Base-by-base conservation (phyloP, 1,140 invertebrate genomes). In the Dinothrombium tinctorium region DNA sequence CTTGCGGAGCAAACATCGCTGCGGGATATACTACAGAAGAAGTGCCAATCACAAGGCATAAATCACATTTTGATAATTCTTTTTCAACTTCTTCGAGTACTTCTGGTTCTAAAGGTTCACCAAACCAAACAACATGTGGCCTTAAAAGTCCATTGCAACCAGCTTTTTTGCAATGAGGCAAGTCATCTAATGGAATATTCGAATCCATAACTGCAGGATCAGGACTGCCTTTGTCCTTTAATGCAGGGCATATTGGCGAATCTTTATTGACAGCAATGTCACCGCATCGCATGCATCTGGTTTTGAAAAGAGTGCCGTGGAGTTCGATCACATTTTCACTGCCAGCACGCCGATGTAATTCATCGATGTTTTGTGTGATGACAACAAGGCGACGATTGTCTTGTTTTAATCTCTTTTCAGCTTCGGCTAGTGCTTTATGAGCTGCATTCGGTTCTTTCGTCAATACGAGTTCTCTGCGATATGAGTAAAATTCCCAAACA, bases 341-440 rank as follows among this genome's bases (percentile, higher is more conserved):
- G 8, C 84, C 87, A 21, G 89, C 89, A 61, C 89, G 90, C 12
- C 63, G 61, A 59, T 96, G 89, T 7, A 98, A 61, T 42, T 72
- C 69, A 56, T 98, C 90, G 2, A 96, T 87, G 69, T 98, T 98
- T 59, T 96, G 90, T 2, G 90, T 96, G 4, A 96, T 72, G 2
- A 86, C 62, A 24, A 66, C 69, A 39, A 80, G 32, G 33, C 56
- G 58, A 48, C 69, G 67, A 2, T 68, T 69, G 50, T 72, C 58
- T 19, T 59, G 52, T 46, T 57, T 51, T 8, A 72, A 59, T 49
- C 64, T 60, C 33, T 67, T 60, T 62, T 87, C 76, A 61, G 69
- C 75, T 45, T 73, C 63, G 17, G 79, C 76, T 47, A 89, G 72
- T 4, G 78, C 73, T 43, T 63, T 57, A 53, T 87, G 83, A 22